phyloP scores from a whole-genome alignment of 2,888 invertebrate genomes.

The Dastarcus helophoroides region DNA sequence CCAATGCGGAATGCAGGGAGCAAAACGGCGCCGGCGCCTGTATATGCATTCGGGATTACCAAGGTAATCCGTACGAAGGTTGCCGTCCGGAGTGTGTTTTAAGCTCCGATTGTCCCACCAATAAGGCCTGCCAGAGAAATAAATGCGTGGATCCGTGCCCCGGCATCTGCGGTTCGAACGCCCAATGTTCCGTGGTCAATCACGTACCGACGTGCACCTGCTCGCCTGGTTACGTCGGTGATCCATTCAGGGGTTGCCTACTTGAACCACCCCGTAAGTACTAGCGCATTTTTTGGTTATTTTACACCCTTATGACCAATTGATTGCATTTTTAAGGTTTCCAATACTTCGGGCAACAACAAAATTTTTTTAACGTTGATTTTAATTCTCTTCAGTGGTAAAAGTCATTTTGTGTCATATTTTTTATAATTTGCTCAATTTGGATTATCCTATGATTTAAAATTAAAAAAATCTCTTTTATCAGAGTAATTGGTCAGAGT shows the following conservation, averaged over 20 bases:
- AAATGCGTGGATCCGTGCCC: constrained; percentile 81
- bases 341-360: no score
- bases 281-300: no score
- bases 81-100: constrained; percentile 81
- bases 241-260: constrained; percentile 53
- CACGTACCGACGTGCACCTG: constrained; percentile 82
- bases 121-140: constrained; percentile 70
- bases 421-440: no score
- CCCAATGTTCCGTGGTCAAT: constrained; percentile 73
- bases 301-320: no score
- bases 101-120: constrained; percentile 73
- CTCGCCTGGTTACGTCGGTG: constrained; percentile 56
- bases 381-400: no score
- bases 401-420: no score
- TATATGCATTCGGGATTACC: constrained; percentile 67
- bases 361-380: no score
- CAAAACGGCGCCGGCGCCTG: constrained; percentile 71
- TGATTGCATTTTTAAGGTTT: no score
- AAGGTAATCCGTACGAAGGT: constrained; percentile 76
- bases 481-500: neutral
- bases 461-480: no score
- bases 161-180: constrained; percentile 71
- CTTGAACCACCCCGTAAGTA: constrained; percentile 26
- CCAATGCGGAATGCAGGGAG: constrained; percentile 69
- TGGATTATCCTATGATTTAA: no score